A percentile compares a stretch with the other conserved stretches of the same genome.
Conservation (phyloP, 2,888 invertebrate species). For the Lottia gigantea region DNA sequence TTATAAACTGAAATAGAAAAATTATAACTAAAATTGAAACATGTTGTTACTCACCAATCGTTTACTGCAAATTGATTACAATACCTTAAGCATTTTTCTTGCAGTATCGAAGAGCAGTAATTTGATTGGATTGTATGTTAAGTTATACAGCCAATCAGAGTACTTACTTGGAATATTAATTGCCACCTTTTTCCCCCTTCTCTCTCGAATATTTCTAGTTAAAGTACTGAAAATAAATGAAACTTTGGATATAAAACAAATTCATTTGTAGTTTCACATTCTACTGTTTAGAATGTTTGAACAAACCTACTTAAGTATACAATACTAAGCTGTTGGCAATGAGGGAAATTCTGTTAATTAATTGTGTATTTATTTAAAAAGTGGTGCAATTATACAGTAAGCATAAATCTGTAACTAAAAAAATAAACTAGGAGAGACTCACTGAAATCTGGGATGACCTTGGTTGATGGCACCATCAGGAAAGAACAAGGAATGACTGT, state of each 20-base stretch:
- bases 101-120: no score
- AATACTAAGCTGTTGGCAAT: constrained; percentile 1
- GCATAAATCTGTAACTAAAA: no score
- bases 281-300: no score
- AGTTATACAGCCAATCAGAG: background rate
- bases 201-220: constrained; percentile 89
- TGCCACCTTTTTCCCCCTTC: constrained; percentile 93
- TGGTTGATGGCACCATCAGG: constrained; percentile 93
- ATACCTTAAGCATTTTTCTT: no score
- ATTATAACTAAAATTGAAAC: background rate
- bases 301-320: no score
- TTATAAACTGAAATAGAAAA: constrained; percentile 79
- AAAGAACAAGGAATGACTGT: constrained; percentile 85
- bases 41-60: no score
- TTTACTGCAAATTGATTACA: no score
- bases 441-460: constrained; percentile 94
- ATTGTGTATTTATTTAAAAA: no score
- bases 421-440: constrained; percentile 21
- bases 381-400: background rate
- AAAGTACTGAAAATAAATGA: constrained; percentile 76
- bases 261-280: no score
- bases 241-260: no score
- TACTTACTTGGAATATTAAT: constrained; percentile 92
- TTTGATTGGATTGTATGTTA: no score
- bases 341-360: background rate